A percentile compares a stretch with the other conserved stretches of the same genome.
Conservation (phyloP, 2,113 vertebrate species). For the Puffinus mauretanicus region DNA sequence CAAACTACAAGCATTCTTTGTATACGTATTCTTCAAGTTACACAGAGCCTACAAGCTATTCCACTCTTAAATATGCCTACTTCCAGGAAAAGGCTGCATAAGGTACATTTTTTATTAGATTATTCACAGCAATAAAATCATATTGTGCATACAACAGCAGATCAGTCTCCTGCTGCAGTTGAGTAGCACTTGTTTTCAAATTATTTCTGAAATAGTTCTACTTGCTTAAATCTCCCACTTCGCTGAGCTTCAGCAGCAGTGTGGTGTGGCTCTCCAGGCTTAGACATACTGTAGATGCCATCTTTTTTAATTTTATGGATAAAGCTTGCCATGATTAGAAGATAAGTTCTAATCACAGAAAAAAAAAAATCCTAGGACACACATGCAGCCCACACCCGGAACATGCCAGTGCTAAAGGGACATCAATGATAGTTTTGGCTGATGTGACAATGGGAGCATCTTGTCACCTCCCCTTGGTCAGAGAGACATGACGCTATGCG, state of each 20-base stretch:
- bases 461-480: neutral
- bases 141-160: slow-evolving; percentile 20
- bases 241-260: neutral
- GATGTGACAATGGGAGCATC: neutral
- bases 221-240: neutral
- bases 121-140: slow-evolving; percentile 10
- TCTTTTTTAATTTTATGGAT: neutral
- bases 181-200: slow-evolving; percentile 27
- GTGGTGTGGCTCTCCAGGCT: neutral
- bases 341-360: neutral
- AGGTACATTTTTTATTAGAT: slow-evolving; percentile 12
- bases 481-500: accelerated
- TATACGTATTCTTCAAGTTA: neutral
- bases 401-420: neutral
- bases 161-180: neutral
- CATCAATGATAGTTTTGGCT: neutral
- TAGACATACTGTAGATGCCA: neutral
- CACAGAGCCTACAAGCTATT: neutral
- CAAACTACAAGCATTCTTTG: slow-evolving; percentile 6
- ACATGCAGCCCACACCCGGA: accelerated
- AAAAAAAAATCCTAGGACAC: neutral
- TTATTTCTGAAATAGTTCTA: neutral
- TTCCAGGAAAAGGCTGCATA: slow-evolving; percentile 29
- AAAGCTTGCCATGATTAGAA: neutral
- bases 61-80: neutral